Conservation (phyloP, 2,797 vertebrate genomes). For the Sphenopsis melanotis region DNA sequence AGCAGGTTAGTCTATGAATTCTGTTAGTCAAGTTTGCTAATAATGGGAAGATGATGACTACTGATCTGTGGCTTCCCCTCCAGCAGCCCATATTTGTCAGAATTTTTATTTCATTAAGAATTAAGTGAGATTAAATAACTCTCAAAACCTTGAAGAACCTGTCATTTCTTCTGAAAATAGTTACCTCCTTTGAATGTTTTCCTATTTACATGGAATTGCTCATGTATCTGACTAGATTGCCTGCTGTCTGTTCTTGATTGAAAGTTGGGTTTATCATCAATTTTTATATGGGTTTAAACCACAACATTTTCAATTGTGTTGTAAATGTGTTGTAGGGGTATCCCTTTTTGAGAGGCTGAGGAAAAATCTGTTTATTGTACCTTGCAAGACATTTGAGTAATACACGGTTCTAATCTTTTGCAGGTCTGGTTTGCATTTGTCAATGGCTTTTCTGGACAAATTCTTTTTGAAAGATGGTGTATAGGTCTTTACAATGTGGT, state of each 20-base stretch:
- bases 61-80: background rate
- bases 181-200: background rate
- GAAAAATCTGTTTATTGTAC: background rate
- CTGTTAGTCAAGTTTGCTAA: background rate
- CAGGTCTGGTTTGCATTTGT: slow-evolving; percentile 99
- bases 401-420: background rate
- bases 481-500: slow-evolving; percentile 99
- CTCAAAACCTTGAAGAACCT: background rate
- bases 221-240: background rate
- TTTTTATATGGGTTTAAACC: background rate
- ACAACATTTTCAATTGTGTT: background rate
- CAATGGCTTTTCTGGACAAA: slow-evolving; percentile 98
- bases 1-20: background rate
- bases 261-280: background rate
- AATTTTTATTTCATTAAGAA: background rate
- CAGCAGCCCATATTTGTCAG: background rate
- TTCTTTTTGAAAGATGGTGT: slow-evolving; percentile 98
- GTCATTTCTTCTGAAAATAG: background rate
- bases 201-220: background rate
- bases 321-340: background rate
- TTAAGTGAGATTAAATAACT: background rate
- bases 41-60: background rate
- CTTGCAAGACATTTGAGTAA: background rate
- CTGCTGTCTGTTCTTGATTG: background rate
- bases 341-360: background rate